Percentiles rank a stretch among this genome's conserved stretches.
phyloP scores from a whole-genome alignment of 2,113 vertebrate genomes.

The Onychorhynchus coronatus region DNA sequence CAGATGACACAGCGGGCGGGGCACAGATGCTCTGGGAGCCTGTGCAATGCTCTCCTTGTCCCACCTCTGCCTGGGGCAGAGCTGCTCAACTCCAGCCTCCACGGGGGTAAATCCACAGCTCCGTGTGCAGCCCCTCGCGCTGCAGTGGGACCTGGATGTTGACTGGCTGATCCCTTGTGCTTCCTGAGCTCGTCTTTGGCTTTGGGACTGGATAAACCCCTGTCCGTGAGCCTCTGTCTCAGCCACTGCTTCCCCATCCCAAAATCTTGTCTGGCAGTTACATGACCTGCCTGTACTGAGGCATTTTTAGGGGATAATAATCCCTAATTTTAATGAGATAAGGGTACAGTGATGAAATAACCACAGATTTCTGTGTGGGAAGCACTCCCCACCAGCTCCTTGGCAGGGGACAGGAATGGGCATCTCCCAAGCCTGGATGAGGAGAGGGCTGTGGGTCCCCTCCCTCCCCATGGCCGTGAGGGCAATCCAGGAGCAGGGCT shows the following conservation, averaged over 20 bases:
- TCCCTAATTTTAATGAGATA: neutral
- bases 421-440: neutral
- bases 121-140: rapidly evolving
- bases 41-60: neutral
- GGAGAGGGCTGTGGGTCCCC: neutral
- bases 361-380: rapidly evolving
- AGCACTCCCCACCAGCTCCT: neutral
- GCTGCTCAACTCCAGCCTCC: neutral
- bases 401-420: neutral
- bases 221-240: neutral
- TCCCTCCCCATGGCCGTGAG: rapidly evolving
- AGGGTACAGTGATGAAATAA: neutral
- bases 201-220: neutral
- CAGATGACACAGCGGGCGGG: conserved; percentile 3
- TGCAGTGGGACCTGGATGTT: neutral
- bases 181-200: neutral
- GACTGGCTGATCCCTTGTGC: rapidly evolving
- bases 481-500: neutral
- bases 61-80: neutral
- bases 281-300: neutral
- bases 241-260: neutral
- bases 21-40: neutral
- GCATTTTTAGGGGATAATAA: neutral
- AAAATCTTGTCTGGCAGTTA: too few species aligned
- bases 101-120: rapidly evolving